Base-by-base conservation (phyloP, 2,113 vertebrate genomes). In the Calyptomena viridis region DNA sequence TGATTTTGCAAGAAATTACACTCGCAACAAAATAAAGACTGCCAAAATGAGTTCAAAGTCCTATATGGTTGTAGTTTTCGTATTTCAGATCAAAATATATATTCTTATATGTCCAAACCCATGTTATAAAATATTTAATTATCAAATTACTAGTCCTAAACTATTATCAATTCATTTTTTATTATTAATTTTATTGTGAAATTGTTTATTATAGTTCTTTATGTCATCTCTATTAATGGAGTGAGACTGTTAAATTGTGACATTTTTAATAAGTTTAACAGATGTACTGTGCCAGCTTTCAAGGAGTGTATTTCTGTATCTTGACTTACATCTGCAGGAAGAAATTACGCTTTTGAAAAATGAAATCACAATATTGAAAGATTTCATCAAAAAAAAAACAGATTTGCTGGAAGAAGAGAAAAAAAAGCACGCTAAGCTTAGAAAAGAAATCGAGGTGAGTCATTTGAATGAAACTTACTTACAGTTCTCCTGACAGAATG, bases 381-480 rank as follows among this genome's bases (percentile, higher is more conserved):
- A 97, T 59, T 89, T 88, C 17, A 93, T 98, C 33, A 50, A 15
- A 83, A 95, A 93, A 93, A 98, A 97, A 94, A 84, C 44, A 77
- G 86, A 75, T 87, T 71, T 96, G 18, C 88, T 98, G 78, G 90
- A 97, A 72, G 93, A 97, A 93, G 97, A 98, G 86, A 90, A 93
- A 87, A 95, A 96, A 81, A 84, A 18, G 73, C 98, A 98, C 88
- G 90, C 90, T 93, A 98, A 95, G 28, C 97, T 98, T 95, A 97
- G 64, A 84, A 98, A 98, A 96, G 98, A 98, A 96, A 98, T 98
- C 73, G 97, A 98, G 96, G 98, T 98, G 87, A 89, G 82, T 94
- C 23, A 89, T 92, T 71, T 79, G n/a, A 47, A 87, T 92, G 72
- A 73, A 83, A 82, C 46, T 46, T 23, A 56, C 75, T 73, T 75